Evolutionary conservation across 2,888 invertebrate genomes (phyloP).

Genomic region (Epirrita christyi): DNA sequence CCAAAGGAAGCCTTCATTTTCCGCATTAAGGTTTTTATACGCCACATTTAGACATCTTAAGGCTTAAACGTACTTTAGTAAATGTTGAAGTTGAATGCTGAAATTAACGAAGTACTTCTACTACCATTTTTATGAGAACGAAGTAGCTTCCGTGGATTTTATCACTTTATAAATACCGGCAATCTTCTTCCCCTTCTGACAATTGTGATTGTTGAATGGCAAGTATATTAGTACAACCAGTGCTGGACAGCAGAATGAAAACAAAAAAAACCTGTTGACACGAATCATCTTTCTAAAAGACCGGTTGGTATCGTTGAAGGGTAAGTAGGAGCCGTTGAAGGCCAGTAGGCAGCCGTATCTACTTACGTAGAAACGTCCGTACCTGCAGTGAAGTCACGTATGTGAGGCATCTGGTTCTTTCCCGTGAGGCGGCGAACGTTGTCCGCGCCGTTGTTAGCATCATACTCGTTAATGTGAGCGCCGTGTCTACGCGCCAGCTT

Average conservation of each 20-base stretch:
- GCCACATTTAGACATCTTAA: slow-evolving; percentile 10
- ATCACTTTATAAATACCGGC: not conserved
- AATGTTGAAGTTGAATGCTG: too few relatives aligned
- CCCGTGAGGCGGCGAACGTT: slow-evolving; percentile 97
- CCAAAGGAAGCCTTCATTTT: slow-evolving; percentile 15
- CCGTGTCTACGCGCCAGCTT: slow-evolving; percentile 95
- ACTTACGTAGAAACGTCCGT: slow-evolving; percentile 12
- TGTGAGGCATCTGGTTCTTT: slow-evolving; percentile 95
- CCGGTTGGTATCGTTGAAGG: too few relatives aligned
- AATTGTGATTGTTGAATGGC: not conserved
- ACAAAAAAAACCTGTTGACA: too few relatives aligned
- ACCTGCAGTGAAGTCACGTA: slow-evolving; percentile 95
- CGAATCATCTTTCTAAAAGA: too few relatives aligned
- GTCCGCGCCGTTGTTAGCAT: slow-evolving; percentile 97
- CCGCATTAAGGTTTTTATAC: slow-evolving; percentile 25
- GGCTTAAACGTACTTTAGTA: slow-evolving; percentile 16
- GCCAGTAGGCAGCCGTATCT: too few relatives aligned
- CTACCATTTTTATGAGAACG: slow-evolving; percentile 3
- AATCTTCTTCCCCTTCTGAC: not conserved
- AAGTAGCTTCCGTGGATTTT: not conserved
- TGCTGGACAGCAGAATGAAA: too few relatives aligned
- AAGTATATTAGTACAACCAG: too few relatives aligned
- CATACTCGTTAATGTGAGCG: slow-evolving; percentile 97
- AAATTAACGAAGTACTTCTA: slow-evolving; percentile 5
- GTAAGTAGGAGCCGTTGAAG: too few relatives aligned